Evolutionary conservation across 2,888 invertebrate genomes (phyloP).

Genomic region (Rhingia campestris): DNA sequence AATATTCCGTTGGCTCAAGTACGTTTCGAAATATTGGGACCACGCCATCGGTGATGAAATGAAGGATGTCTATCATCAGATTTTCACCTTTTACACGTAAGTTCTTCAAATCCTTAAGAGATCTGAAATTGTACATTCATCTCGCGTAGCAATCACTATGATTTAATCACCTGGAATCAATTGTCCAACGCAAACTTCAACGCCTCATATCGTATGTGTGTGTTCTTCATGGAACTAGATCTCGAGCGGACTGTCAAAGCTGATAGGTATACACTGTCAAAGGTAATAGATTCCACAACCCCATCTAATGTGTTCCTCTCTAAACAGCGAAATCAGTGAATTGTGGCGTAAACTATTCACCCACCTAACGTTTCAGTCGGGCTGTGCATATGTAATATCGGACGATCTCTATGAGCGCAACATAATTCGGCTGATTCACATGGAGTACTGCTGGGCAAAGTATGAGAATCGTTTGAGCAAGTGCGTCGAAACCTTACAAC

Average conservation of each 20-base stretch:
- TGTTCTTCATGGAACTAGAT: constrained; percentile 78
- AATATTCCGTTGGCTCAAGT: constrained; percentile 78
- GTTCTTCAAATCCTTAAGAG: constrained; percentile 7
- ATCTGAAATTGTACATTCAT: background rate
- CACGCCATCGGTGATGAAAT: constrained; percentile 76
- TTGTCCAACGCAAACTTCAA: constrained; percentile 76
- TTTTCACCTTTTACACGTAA: constrained; percentile 77
- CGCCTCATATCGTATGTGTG: constrained; percentile 76
- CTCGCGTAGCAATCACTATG: constrained; percentile 76
- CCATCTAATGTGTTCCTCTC: background rate
- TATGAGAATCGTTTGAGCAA: constrained; percentile 84
- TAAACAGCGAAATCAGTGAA: constrained; percentile 70
- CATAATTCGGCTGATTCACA: constrained; percentile 84
- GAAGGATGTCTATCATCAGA: constrained; percentile 75
- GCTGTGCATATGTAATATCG: constrained; percentile 75
- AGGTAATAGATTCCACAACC: background rate
- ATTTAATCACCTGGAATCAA: constrained; percentile 77
- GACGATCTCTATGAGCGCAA: constrained; percentile 83
- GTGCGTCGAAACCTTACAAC: constrained; percentile 82
- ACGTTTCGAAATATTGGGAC: constrained; percentile 77
- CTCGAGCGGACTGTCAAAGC: constrained; percentile 73
- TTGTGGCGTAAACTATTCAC: constrained; percentile 75
- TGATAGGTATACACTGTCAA: constrained; percentile 62
- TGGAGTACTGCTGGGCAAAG: constrained; percentile 84
- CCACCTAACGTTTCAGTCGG: constrained; percentile 75